Evolutionary conservation across 2,797 vertebrate species (phyloP).

Genomic region (Antrozous pallidus): DNA sequence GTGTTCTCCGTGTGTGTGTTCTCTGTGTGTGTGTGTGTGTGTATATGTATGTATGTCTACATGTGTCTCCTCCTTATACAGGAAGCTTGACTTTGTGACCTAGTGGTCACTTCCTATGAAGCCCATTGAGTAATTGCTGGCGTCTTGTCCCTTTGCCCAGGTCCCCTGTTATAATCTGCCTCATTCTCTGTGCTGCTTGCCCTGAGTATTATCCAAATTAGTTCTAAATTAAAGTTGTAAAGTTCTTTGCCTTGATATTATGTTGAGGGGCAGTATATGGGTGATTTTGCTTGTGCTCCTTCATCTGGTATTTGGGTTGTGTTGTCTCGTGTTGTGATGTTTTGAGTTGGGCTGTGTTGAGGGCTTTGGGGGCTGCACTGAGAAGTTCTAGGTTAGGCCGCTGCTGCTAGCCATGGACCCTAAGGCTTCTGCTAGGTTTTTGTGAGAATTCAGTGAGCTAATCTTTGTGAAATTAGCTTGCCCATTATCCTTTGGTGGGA

Average conservation of each 20-base stretch:
- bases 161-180: no score
- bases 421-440: constrained; percentile 27
- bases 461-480: constrained; percentile 27
- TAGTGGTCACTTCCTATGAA: no score
- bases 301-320: not conserved
- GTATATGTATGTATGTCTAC: no score
- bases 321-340: not conserved
- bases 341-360: no score
- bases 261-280: not conserved
- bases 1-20: not conserved
- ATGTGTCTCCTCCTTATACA: not conserved
- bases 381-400: constrained; percentile 42
- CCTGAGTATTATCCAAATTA: not conserved
- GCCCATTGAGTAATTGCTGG: no score
- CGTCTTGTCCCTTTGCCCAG: no score
- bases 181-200: not conserved
- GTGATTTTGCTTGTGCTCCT: not conserved
- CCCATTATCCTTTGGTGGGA: constrained; percentile 42
- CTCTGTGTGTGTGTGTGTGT: not conserved
- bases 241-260: not conserved
- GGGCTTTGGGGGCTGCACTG: not conserved
- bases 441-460: constrained; percentile 56
- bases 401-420: not conserved
- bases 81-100: no score
- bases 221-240: not conserved